phyloP scores from a whole-genome alignment of 1,140 invertebrate genomes.

The Eupeodes corollae region DNA sequence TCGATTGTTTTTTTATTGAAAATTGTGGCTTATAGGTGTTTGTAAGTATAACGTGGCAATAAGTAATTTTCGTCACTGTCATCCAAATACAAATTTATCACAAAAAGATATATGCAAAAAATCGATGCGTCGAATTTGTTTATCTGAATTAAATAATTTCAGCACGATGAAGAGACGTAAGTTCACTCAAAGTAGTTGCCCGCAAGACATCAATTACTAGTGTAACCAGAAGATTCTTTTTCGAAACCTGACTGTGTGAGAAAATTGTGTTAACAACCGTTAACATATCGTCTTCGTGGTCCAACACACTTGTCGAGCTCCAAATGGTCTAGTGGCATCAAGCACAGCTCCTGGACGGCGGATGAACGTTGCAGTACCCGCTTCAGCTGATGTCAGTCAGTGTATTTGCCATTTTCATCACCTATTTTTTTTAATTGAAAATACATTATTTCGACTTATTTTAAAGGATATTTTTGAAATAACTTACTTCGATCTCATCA shows the following conservation, averaged over 20 bases:
- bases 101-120: too few relatives aligned
- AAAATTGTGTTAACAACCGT: constrained; percentile 87
- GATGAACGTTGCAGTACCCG: constrained; percentile 74
- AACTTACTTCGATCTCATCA: constrained; percentile 79
- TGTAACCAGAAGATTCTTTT: constrained; percentile 84
- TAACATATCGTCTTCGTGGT: constrained; percentile 85
- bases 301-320: constrained; percentile 95
- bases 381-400: constrained; percentile 76
- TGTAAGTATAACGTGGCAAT: too few relatives aligned
- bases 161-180: constrained; percentile 86
- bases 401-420: constrained; percentile 99
- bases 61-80: too few relatives aligned
- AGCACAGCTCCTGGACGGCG: constrained; percentile 89
- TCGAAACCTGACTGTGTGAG: constrained; percentile 88
- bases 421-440: too few relatives aligned
- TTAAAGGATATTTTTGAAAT: not conserved
- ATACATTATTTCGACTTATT: constrained; percentile 12
- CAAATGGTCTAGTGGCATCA: constrained; percentile 86
- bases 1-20: too few relatives aligned
- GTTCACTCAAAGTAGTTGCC: constrained; percentile 81
- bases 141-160: too few relatives aligned
- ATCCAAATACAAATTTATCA: too few relatives aligned
- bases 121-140: too few relatives aligned
- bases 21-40: too few relatives aligned
- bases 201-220: constrained; percentile 88